phyloP scores from a whole-genome alignment of 2,797 vertebrate genomes.

The Lutjanus campechanus region DNA sequence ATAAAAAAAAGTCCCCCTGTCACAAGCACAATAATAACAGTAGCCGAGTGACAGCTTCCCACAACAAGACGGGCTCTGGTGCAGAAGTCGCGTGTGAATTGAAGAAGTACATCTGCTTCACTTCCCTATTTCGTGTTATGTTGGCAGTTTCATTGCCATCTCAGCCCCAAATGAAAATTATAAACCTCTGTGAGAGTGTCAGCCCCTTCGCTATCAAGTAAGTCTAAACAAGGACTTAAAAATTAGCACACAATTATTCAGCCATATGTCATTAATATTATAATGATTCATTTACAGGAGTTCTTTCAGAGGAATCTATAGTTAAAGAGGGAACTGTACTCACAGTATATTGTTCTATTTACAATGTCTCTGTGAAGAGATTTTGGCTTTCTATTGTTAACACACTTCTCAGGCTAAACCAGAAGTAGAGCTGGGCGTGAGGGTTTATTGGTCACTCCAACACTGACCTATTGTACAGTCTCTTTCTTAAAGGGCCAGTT shows the following conservation, averaged over 20 bases:
- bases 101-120: constrained; percentile 72
- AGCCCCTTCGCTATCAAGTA: no score
- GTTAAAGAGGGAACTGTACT: constrained; percentile 5
- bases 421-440: constrained; percentile 93
- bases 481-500: constrained; percentile 79
- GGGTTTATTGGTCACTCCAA: constrained; percentile 95
- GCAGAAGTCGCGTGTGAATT: constrained; percentile 23
- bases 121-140: constrained; percentile 69
- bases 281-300: background rate
- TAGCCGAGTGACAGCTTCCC: background rate
- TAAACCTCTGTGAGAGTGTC: background rate
- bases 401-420: constrained; percentile 92
- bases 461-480: constrained; percentile 91
- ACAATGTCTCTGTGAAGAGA: constrained; percentile 92
- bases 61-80: background rate
- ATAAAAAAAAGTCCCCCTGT: background rate
- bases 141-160: background rate
- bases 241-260: no score
- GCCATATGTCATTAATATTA: no score
- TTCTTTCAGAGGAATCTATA: background rate
- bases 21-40: constrained; percentile 13
- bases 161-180: background rate
- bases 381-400: constrained; percentile 86
- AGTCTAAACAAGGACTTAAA: no score
- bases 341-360: constrained; percentile 40